A percentile compares a stretch with the other conserved stretches of the same genome.
These are phyloP conservation scores for Acronicta psi DNA, from an alignment of 2,888 invertebrate species.

Conservation along the genomic window DNA sequence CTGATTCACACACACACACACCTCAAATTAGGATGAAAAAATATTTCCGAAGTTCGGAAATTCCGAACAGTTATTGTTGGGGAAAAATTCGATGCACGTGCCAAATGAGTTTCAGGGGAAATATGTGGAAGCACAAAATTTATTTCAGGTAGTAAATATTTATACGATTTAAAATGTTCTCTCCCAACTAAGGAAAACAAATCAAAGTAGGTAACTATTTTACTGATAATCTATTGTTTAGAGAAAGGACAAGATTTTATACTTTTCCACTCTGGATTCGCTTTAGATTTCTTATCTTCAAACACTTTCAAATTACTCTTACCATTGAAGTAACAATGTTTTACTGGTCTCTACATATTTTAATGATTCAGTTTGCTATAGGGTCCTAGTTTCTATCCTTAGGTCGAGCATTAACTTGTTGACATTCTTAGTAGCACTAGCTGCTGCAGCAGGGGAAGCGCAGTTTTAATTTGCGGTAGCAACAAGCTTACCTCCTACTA, in stretches of 20 bases:
- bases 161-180: conserved; percentile 4
- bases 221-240: conserved; percentile 7
- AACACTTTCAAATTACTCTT: too few relatives aligned
- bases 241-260: background rate
- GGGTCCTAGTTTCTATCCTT: too few relatives aligned
- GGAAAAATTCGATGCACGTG: conserved; percentile 23
- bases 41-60: too few relatives aligned
- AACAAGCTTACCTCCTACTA: too few relatives aligned
- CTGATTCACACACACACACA: conserved; percentile 25
- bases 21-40: conserved; percentile 17
- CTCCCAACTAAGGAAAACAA: background rate
- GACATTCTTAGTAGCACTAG: too few relatives aligned
- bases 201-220: background rate
- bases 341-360: too few relatives aligned
- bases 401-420: too few relatives aligned
- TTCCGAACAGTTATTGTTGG: conserved; percentile 20
- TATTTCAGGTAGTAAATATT: conserved; percentile 21
- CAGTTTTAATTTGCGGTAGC: too few relatives aligned
- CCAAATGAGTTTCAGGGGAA: conserved; percentile 36
- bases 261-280: background rate
- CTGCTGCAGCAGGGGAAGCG: too few relatives aligned
- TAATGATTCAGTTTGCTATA: too few relatives aligned
- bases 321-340: too few relatives aligned
- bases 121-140: conserved; percentile 9
- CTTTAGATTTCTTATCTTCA: too few relatives aligned